These are phyloP conservation scores for Pristis pectinata DNA, from an alignment of 2,797 vertebrate genomes.

Conservation along the genomic window DNA sequence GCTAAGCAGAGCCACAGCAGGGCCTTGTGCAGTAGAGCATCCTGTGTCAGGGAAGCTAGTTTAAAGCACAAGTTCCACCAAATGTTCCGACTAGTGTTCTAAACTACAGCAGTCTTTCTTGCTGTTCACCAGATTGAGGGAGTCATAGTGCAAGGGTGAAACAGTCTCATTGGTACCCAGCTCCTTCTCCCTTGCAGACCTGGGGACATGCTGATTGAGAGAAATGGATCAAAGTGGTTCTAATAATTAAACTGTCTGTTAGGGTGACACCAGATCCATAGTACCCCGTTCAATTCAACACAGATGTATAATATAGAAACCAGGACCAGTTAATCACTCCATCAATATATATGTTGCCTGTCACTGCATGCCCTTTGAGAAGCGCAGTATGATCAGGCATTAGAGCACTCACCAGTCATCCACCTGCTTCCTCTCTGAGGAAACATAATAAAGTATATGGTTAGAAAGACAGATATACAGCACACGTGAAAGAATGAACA, in stretches of 20 bases:
- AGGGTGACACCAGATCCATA: not conserved
- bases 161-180: not conserved
- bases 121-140: not conserved
- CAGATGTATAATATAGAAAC: not conserved
- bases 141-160: not conserved
- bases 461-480: not conserved
- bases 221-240: not conserved
- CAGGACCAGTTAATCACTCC: not conserved
- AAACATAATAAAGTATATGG: not conserved
- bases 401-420: not conserved
- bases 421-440: not conserved
- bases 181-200: not conserved
- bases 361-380: not conserved
- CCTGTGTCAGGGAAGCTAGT: not conserved
- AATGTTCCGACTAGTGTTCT: not conserved
- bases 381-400: not conserved
- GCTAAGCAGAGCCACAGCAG: not conserved
- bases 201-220: not conserved
- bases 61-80: not conserved
- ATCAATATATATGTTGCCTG: not conserved
- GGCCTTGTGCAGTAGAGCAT: not conserved
- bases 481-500: not conserved
- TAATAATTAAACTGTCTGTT: not conserved
- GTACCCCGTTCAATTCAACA: not conserved
- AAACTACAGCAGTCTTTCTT: not conserved